Evolutionary conservation across 2,888 invertebrate genomes (phyloP).

Genomic region (Piscicola geometra): DNA sequence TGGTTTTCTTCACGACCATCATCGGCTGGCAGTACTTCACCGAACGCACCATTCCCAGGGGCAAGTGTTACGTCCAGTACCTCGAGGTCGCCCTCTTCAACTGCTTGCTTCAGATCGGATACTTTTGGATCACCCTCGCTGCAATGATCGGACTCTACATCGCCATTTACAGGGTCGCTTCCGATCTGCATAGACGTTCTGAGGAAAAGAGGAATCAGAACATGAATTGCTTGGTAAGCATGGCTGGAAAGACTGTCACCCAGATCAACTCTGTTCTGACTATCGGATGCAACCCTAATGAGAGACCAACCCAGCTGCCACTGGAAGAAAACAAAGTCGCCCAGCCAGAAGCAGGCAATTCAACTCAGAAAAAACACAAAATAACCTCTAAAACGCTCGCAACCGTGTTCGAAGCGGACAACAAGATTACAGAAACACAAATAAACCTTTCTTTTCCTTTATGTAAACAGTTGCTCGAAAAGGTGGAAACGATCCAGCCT

Average conservation of each 20-base stretch:
- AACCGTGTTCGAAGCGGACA: no score
- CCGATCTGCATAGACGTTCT: conserved; percentile 93
- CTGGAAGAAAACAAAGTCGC: background rate
- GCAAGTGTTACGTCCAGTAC: conserved; percentile 92
- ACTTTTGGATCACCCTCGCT: conserved; percentile 93
- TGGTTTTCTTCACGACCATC: conserved; percentile 93
- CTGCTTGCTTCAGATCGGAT: conserved; percentile 89
- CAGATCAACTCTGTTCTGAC: conserved; percentile 51
- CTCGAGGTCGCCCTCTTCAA: conserved; percentile 94
- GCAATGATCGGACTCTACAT: conserved; percentile 91
- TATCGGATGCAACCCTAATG: conserved; percentile 30
- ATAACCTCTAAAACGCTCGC: no score
- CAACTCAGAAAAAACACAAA: no score
- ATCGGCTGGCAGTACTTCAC: conserved; percentile 99
- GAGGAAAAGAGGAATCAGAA: conserved; percentile 85
- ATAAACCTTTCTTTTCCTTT: no score
- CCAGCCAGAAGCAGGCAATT: no score
- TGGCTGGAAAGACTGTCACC: conserved; percentile 48
- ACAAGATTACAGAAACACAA: no score
- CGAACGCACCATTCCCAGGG: conserved; percentile 76
- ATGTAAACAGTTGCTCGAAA: no score
- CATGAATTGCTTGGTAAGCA: conserved; percentile 50
- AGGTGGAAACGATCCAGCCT: background rate
- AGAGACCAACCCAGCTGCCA: background rate
- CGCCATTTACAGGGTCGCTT: conserved; percentile 93